Evolutionary conservation across 2,888 invertebrate species (phyloP), one percentile per base, ranked within the genome.

Genomic region (Sceliomorpha sp.): DNA sequence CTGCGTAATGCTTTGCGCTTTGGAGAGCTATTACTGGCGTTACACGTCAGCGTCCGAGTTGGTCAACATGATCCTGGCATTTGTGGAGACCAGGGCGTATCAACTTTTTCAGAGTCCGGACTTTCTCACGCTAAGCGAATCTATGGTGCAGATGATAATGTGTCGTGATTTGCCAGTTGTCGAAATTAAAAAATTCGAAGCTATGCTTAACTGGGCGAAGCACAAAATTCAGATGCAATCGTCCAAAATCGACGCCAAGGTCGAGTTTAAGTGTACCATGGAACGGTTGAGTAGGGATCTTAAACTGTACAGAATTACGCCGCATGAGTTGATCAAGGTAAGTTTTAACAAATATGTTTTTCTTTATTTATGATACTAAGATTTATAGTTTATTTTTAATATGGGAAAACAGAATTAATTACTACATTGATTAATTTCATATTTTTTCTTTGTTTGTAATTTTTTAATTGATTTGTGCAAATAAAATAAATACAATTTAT

Each of bases 11-110:
- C 91, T 97, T 56, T 95, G 95, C 88, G 95, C 96, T 34, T 89
- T 97, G 85, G 97, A 97, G 88, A 97, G 97, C 88, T 97, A 97
- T 89, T 97, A 96, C 88, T 97, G 97, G 97, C 92, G 97, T 71
- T 97, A 97, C 88, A 96, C 96, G 26, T 97, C 97, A 58, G 97
- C 97, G 39, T 95, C 96, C 15, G 97, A 97, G 88, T 90, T 97
- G 81, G 96, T 97, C 73, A 97, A 97, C 89, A 97, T 97, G 96
- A 97, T 97, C 79, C 90, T 97, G 68, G 94, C 95, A 13, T 97
- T 95, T 88, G 94, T 95, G 42, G 97, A 97, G 88, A 95, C 95
- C 68, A 91, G 96, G 81, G 95, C 96, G 5, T 94, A 94, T 79
- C 94, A 94, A 76, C 90, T 97, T 53, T 97, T 97, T 88, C 94